phyloP scores from a whole-genome alignment of 2,888 invertebrate species.

The Cosmopolites sordidus region DNA sequence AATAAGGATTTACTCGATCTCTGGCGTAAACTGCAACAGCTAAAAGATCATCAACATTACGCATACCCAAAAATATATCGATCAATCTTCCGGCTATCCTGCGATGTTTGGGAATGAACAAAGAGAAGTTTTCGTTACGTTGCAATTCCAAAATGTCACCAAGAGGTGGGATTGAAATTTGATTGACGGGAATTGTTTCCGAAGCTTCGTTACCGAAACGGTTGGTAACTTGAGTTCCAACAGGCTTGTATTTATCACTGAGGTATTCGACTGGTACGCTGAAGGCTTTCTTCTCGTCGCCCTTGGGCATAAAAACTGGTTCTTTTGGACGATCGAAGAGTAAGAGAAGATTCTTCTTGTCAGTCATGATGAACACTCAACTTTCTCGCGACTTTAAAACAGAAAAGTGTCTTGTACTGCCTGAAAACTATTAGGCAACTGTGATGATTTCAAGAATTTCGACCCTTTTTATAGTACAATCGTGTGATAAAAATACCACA shows the following conservation, averaged over 20 bases:
- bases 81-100: slow-evolving; percentile 67
- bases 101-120: slow-evolving; percentile 69
- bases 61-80: slow-evolving; percentile 64
- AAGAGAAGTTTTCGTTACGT: slow-evolving; percentile 64
- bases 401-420: not conserved
- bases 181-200: slow-evolving; percentile 54
- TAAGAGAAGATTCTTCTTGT: slow-evolving; percentile 54
- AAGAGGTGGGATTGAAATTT: slow-evolving; percentile 56
- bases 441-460: not conserved
- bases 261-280: slow-evolving; percentile 46
- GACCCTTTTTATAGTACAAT: not conserved
- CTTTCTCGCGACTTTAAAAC: not conserved
- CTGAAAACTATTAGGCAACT: not conserved
- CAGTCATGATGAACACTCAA: slow-evolving; percentile 11
- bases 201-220: slow-evolving; percentile 56
- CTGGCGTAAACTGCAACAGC: slow-evolving; percentile 67
- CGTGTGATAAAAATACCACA: not conserved
- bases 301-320: slow-evolving; percentile 74
- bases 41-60: slow-evolving; percentile 65
- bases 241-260: slow-evolving; percentile 53
- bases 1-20: slow-evolving; percentile 71
- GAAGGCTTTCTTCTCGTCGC: slow-evolving; percentile 59
- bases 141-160: slow-evolving; percentile 55
- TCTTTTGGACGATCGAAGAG: slow-evolving; percentile 74
- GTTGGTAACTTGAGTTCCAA: slow-evolving; percentile 55